These are phyloP conservation scores for Prionailurus bengalensis DNA, from an alignment of 2,113 vertebrate species.

Conservation along the genomic window DNA sequence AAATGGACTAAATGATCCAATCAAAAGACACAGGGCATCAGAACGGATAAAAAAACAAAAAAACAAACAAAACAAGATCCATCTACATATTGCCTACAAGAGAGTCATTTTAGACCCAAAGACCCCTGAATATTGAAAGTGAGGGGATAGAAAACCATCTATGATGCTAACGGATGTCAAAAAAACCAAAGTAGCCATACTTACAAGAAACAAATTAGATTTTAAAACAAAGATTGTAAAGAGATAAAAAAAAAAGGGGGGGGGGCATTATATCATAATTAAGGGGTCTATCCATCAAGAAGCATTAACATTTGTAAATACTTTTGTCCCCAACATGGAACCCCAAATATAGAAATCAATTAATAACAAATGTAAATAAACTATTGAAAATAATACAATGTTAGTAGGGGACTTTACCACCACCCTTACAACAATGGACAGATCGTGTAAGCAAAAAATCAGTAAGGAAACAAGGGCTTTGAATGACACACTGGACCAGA, in stretches of 20 bases:
- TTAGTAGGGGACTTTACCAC: background rate
- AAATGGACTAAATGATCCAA: background rate
- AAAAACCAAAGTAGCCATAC: background rate
- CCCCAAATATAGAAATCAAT: background rate
- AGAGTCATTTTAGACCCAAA: background rate
- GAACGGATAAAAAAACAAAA: background rate
- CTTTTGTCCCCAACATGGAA: background rate
- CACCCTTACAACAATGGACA: background rate
- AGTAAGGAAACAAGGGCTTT: background rate
- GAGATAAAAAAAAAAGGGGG: background rate
- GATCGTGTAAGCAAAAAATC: background rate
- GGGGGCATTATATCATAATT: background rate
- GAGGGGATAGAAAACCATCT: background rate
- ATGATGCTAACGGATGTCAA: background rate
- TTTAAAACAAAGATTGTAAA: background rate
- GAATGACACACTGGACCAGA: background rate
- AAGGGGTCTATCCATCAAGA: background rate
- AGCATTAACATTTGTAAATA: background rate
- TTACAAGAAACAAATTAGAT: background rate
- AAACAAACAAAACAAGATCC: background rate
- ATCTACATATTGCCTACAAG: background rate
- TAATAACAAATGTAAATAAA: background rate
- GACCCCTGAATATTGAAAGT: background rate
- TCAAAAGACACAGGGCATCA: background rate
- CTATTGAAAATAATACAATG: background rate